Base-by-base conservation (phyloP, 2,113 vertebrate genomes). In the Tragelaphus imberbis region DNA sequence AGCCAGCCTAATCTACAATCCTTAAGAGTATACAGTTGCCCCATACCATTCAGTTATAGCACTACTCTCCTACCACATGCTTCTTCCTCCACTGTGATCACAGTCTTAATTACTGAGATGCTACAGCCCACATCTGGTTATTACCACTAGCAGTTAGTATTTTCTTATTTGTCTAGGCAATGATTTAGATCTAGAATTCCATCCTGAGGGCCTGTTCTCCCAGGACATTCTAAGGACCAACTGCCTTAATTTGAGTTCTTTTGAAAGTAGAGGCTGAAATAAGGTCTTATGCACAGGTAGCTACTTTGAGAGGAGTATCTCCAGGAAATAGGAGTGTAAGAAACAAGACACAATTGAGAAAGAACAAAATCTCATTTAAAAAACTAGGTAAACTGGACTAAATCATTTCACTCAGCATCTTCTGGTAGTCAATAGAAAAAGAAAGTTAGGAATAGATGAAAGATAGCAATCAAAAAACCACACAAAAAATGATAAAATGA, bases 401-500 rank as follows among this genome's bases (percentile, higher is more conserved):
- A 99, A 98, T 85, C 98, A 30, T 99, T 99, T 63, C 98, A 99
- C 19, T 99, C 99, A 40, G 99, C 99, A 0, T 99, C 99, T 71
- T 99, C 99, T 23, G 98, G 99, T 1, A 99, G 99, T 61, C 99
- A 99, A 96, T 99, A 99, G 99, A 99, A 99, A 51, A 99, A 99
- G 94, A 99, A 99, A 98, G 99, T 99, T 68, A 99, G 98, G 98
- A 91, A 98, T 99, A 81, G 99, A 99, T 3, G 99, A 99, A 98
- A 97, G 99, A 85, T 99, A 99, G 71, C 96, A 99, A 10, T 99
- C 99, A 7, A 98, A 98, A 59, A 99, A 99, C 92, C 99, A 99
- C 99, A 94, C 99, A 99, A 89, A 99, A 88, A 99, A 98, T 98
- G 99, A 99, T 98, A 99, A 99, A 99, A 99, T 96, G 99, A 99